Evolutionary conservation across 2,888 invertebrate genomes (phyloP).

Genomic region (Cephus sareptanus): DNA sequence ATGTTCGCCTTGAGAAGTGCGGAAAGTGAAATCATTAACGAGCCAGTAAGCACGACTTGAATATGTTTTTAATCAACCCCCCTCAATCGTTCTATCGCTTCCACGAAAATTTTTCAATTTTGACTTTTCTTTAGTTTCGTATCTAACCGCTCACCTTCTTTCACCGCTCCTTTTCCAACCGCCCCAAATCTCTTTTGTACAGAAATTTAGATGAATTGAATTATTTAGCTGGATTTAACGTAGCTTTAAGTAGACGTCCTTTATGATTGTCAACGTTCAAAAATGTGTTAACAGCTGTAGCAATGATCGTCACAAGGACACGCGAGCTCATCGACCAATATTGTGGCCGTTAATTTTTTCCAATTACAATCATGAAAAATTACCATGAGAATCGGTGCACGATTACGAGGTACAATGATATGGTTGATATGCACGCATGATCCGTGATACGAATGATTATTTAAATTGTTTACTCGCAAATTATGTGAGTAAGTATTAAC

Average conservation of each 20-base stretch:
- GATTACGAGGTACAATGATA: no score
- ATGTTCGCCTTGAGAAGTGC: no score
- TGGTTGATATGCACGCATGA: no score
- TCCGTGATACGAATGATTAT: background rate
- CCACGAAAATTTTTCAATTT: no score
- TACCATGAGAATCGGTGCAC: no score
- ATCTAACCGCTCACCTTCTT: no score
- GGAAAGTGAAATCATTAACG: no score
- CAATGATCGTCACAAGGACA: background rate
- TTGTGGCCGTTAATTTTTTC: background rate
- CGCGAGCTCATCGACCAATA: background rate
- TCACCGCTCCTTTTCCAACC: no score
- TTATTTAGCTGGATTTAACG: slow-evolving; percentile 15
- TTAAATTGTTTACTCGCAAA: slow-evolving; percentile 26
- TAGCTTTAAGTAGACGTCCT: slow-evolving; percentile 29
- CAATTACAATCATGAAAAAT: background rate
- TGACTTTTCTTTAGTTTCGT: no score
- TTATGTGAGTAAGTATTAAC: slow-evolving; percentile 14
- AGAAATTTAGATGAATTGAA: slow-evolving; percentile 37
- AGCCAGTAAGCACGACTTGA: no score
- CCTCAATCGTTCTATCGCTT: no score
- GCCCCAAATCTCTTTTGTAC: slow-evolving; percentile 29
- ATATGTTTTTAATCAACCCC: no score
- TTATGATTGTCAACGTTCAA: slow-evolving; percentile 19
- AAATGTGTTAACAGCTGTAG: background rate